phyloP scores from a whole-genome alignment of 1,140 invertebrate species.

The Anagrus nilaparvatae region DNA sequence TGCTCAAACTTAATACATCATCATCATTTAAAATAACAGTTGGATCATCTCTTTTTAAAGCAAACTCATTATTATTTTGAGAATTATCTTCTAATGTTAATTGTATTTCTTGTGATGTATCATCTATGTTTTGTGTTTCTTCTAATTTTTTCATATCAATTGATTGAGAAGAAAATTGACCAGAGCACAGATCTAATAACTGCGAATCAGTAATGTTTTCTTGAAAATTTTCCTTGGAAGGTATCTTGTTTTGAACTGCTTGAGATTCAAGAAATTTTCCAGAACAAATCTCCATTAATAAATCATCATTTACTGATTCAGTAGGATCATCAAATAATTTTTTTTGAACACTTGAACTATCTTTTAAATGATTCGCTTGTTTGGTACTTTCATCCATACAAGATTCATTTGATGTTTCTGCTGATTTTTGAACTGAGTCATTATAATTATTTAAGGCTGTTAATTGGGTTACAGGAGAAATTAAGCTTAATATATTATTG shows the following conservation, averaged over 20 bases:
- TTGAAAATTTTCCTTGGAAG: too few species aligned
- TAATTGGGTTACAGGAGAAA: constrained; percentile 31
- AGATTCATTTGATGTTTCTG: constrained; percentile 3
- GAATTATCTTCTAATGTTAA: constrained; percentile 23
- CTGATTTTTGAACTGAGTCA: constrained; percentile 25
- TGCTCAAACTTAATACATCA: too few species aligned
- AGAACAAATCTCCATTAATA: constrained; percentile 44
- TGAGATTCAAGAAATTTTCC: constrained; percentile 35
- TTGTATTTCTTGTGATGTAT: constrained; percentile 23
- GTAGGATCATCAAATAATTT: constrained; percentile 31
- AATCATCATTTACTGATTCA: constrained; percentile 37
- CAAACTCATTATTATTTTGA: constrained; percentile 2
- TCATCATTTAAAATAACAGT: constrained; percentile 16
- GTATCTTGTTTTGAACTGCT: constrained; percentile 8
- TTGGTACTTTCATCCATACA: constrained; percentile 12
- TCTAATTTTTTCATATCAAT: constrained; percentile 19
- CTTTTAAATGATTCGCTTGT: constrained; percentile 16
- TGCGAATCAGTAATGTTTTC: constrained; percentile 28
- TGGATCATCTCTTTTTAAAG: constrained; percentile 8
- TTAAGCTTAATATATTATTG: constrained; percentile 21
- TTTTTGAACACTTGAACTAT: constrained; percentile 30
- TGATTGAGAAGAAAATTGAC: constrained; percentile 20
- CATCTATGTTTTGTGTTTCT: constrained; percentile 11
- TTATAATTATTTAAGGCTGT: constrained; percentile 30
- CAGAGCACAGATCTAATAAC: constrained; percentile 27